Base-by-base conservation (phyloP, 2,113 vertebrate species). In the Grus americana region DNA sequence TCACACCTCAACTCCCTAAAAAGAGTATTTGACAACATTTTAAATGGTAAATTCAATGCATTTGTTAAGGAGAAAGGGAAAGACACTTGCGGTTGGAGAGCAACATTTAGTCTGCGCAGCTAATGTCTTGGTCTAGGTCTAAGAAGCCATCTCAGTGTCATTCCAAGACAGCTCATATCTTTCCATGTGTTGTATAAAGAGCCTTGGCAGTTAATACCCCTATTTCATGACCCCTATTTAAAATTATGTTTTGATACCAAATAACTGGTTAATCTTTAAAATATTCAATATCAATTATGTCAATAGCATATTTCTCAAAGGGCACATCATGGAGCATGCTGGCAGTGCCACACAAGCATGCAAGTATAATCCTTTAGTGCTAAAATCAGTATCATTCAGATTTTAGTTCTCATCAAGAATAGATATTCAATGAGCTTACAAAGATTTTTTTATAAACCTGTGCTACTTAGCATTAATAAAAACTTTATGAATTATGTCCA, bases 191-290 rank as follows among this genome's bases (percentile, higher is more conserved):
- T 89, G 12, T 11, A 42, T 15, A 47, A 70, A 54, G 0, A 76
- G 1, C 3, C 26, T 71, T 42, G 46, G 4, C 16, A 72, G 22
- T 5, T 65, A 62, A 88, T 54, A 46, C 1, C 2, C 1, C 2
- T 54, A 22, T 62, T 24, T 73, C 54, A 36, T 61, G 12, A 32
- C 2, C 3, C 1, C 2, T 49, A 34, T 80, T 94, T 66, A 27
- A 81, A 92, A 63, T 58, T n/a, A 23, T 1, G 46, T 61, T 67
- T 80, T 84, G 11, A 58, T 44, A 54, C 4, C 14, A 12, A 12
- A 17, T 32, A 62, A 38, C 6, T 44, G 4, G 6, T 87, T 70
- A 38, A 15, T 70, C 47, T 84, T 62, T 62, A 54, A 94, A 87
- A 71, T 84, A 84, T 18, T 74, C 11, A 55, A 13, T 62, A 26